phyloP scores from a whole-genome alignment of 2,888 invertebrate species.

The Cetonia aurata region DNA sequence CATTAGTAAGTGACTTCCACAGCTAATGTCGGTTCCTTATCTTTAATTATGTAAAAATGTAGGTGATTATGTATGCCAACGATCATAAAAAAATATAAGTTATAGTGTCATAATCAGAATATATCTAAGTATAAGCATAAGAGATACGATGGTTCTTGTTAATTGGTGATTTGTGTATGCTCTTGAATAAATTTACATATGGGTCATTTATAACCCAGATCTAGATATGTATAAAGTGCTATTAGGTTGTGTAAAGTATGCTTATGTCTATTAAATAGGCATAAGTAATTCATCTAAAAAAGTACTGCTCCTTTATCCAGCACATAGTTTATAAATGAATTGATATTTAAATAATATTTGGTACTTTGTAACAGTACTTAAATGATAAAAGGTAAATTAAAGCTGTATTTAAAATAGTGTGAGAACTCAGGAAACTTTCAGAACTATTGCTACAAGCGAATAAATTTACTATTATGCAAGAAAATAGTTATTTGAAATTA shows the following conservation, averaged over 20 bases:
- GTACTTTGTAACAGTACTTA: no score
- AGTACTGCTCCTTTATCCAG: no score
- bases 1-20: background rate
- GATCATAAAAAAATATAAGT: constrained; percentile 23
- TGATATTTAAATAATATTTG: no score
- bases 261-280: background rate
- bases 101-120: constrained; percentile 8
- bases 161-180: constrained; percentile 29
- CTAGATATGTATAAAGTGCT: background rate
- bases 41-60: constrained; percentile 6
- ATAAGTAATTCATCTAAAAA: background rate
- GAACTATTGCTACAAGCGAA: no score
- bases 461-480: no score
- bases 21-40: constrained; percentile 2
- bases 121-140: background rate
- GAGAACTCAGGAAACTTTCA: no score
- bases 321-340: no score
- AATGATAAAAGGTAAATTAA: no score
- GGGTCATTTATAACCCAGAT: background rate
- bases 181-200: constrained; percentile 25
- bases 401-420: no score
- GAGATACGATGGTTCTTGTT: background rate
- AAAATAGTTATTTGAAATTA: no score
- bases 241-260: no score
- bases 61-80: background rate